Conservation (phyloP, 2,113 vertebrate species). For the Mugil cephalus region DNA sequence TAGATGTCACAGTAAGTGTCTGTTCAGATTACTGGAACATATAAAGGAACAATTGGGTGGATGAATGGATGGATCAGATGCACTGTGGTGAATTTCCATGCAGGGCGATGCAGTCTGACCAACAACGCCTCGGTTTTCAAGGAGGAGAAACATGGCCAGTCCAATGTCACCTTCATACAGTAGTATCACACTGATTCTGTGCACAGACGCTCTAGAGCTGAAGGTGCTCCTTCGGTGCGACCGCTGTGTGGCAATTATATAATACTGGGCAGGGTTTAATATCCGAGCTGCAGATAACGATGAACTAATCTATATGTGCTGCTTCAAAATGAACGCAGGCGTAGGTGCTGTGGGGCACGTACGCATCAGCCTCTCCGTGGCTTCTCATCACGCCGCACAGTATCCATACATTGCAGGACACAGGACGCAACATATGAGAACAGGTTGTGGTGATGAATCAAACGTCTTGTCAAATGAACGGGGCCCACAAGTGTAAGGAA, state of each 20-base stretch:
- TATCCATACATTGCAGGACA: background rate
- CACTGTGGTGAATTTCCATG: background rate
- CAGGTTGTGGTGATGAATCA: background rate
- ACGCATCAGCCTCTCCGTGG: constrained; percentile 1
- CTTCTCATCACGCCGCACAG: background rate
- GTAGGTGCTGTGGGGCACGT: constrained; percentile 50
- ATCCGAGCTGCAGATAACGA: constrained; percentile 35
- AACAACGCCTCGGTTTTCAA: too few species aligned
- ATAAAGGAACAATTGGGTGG: background rate
- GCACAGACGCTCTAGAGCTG: background rate
- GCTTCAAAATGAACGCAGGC: constrained; percentile 18
- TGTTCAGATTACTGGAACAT: background rate
- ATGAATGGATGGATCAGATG: background rate
- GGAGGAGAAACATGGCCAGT: too few species aligned
- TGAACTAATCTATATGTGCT: constrained; percentile 11
- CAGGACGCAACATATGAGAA: too few species aligned
- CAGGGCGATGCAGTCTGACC: background rate
- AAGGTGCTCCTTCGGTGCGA: background rate
- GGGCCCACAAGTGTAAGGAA: too few species aligned
- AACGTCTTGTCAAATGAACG: background rate
- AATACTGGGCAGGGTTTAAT: constrained; percentile 18
- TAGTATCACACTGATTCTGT: background rate
- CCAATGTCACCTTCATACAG: too few species aligned
- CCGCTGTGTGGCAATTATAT: background rate
- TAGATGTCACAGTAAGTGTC: background rate